A percentile compares a stretch with the other conserved stretches of the same genome.
Conservation (phyloP, 2,113 vertebrate species). For the Megaceryle maxima region DNA sequence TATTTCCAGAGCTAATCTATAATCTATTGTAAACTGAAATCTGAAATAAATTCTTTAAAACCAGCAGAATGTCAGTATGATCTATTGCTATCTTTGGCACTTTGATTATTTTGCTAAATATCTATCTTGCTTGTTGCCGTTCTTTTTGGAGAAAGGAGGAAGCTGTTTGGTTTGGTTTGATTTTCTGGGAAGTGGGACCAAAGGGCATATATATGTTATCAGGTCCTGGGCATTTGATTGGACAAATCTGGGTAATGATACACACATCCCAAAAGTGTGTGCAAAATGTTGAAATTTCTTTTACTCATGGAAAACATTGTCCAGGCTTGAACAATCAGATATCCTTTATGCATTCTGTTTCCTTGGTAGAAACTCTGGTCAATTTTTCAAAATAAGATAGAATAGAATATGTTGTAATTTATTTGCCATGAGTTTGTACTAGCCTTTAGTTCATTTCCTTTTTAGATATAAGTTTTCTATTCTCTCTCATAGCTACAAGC, state of each 20-base stretch:
- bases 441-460: background rate
- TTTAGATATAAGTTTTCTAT: background rate
- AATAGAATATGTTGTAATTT: background rate
- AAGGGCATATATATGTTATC: background rate
- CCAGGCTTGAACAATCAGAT: background rate
- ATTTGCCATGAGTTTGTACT: background rate
- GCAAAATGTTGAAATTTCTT: background rate
- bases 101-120: background rate
- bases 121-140: background rate
- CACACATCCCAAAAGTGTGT: background rate
- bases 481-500: background rate
- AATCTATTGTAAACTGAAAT: background rate
- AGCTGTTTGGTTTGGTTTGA: background rate
- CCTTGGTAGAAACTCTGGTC: background rate
- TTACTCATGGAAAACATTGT: background rate
- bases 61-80: background rate
- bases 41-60: background rate
- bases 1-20: background rate
- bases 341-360: background rate
- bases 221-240: background rate
- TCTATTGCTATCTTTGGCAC: background rate
- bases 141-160: background rate
- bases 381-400: background rate
- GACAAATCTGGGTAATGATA: background rate
- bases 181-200: background rate